Base-by-base conservation (phyloP, 1,140 invertebrate genomes). In the Eriocheir sinensis region DNA sequence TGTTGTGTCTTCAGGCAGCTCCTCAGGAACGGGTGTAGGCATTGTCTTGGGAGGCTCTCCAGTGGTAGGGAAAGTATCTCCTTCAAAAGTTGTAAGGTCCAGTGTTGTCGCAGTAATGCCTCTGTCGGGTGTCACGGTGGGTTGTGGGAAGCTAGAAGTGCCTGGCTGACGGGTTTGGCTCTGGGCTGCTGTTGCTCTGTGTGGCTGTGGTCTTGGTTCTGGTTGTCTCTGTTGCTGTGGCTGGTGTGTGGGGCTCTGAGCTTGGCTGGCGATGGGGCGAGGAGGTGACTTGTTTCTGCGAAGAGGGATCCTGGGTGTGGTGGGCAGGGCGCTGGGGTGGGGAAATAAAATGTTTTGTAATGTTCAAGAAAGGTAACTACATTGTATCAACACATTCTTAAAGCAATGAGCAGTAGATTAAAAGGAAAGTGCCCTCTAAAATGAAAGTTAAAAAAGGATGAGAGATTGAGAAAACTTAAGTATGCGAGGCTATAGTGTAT, bases 241-340 rank as follows among this genome's bases (percentile, higher is more conserved):
- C 85, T 88, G 85, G 15, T 32, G 85, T 88, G 80, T 36, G 34
- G 27, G 4, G 80, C 32, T 86, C 30, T 15, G 83, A 15, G 41
- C 8, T 27, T 8, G 88, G 9, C 81, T 6, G n/a, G 81, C 36
- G n/a, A 91, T 0, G 3, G 60, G 38, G 41, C 15, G 79, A 48
- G 8, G 80, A 48, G 41, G n/a, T 83, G 81, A n/a, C 17, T 34
- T 93, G 81, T 53, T 85, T 53, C 27, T 1, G 3, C 53, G n/a
- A 8, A 48, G 79, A 83, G 81, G 85, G 3, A 93, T 83, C 40
- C 91, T 48, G n/a, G 91, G 91, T 12, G 53, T 34, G 4, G 86
- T 80, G 72, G 91, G 81, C 30, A 30, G 44, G 34, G 48, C 86
- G 32, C 81, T 93, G 91, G n/a, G n/a, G n/a, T 72, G 60, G 60